These are phyloP conservation scores for Hylyphantes graminicola DNA, from an alignment of 1,140 invertebrate genomes.

Conservation along the genomic window DNA sequence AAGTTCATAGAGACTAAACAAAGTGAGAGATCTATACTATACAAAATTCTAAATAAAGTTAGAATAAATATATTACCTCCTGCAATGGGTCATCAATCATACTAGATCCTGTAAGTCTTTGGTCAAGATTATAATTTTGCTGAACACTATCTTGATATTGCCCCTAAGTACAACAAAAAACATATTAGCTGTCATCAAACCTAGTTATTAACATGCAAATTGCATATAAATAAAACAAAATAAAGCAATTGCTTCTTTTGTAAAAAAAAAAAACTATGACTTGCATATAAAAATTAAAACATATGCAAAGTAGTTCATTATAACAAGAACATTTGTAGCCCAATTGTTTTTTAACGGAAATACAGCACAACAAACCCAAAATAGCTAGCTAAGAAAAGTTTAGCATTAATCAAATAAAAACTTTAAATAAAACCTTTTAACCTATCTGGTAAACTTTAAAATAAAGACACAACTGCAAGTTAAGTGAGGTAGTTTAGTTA, in stretches of 20 bases:
- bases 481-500: too few relatives aligned
- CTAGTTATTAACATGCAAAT: background rate
- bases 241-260: background rate
- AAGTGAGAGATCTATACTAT: background rate
- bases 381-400: too few relatives aligned
- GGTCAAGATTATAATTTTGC: constrained; percentile 36
- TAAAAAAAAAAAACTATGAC: background rate
- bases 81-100: constrained; percentile 79
- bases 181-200: background rate
- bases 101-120: constrained; percentile 74
- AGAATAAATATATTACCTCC: constrained; percentile 66
- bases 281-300: background rate
- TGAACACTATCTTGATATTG: background rate
- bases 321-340: too few relatives aligned
- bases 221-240: background rate
- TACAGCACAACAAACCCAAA: too few relatives aligned
- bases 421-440: too few relatives aligned
- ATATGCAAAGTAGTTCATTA: too few relatives aligned
- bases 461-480: too few relatives aligned
- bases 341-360: too few relatives aligned
- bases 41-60: background rate
- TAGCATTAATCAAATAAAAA: too few relatives aligned
- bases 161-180: background rate
- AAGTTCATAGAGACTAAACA: background rate
- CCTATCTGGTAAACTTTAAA: too few relatives aligned